Base-by-base conservation (phyloP, 2,113 vertebrate species). In the Cettia cetti region DNA sequence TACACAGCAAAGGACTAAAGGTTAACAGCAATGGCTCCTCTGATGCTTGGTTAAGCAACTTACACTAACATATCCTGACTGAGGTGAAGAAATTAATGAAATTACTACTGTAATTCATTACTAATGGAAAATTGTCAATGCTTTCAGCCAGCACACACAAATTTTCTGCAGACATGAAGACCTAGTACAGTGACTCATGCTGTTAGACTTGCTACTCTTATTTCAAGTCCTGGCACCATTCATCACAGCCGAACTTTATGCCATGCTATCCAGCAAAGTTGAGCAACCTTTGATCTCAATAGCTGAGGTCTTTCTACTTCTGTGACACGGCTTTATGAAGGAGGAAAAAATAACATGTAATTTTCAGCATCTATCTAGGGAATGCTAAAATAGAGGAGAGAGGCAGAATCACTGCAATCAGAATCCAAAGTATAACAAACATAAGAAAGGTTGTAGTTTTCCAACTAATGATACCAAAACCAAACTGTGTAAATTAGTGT, bases 71-170 rank as follows among this genome's bases (percentile, higher is more conserved):
- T 86, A 95, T 94, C 95, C 91, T 94, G 96, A 97, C 94, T 94
- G 95, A 97, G 97, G 97, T 97, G 97, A 98, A 97, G 94, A 98
- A 98, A 97, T 98, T 98, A 98, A 98, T 97, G 96, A 97, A 98
- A 98, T 98, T 95, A 97, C 95, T 97, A 94, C 95, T 94, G 95
- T 97, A 98, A 98, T 97, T 98, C 97, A 98, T 97, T 95, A 97
- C 97, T 98, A 98, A 98, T 98, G 95, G 97, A 97, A 97, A 96
- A 95, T 84, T 92, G 92, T 95, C 92, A 91, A 30, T 78, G 96
- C 90, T 96, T 97, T 95, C 95, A 96, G 95, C 61, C 86, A 92
- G 89, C 79, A 95, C 92, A 93, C 89, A 95, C 95, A 91, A 80
- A 95, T 96, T 93, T 75, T 90, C 90, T 85, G 87, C 90, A 93